phyloP scores from a whole-genome alignment of 1,140 invertebrate species.

The Scaptomyza montana region DNA sequence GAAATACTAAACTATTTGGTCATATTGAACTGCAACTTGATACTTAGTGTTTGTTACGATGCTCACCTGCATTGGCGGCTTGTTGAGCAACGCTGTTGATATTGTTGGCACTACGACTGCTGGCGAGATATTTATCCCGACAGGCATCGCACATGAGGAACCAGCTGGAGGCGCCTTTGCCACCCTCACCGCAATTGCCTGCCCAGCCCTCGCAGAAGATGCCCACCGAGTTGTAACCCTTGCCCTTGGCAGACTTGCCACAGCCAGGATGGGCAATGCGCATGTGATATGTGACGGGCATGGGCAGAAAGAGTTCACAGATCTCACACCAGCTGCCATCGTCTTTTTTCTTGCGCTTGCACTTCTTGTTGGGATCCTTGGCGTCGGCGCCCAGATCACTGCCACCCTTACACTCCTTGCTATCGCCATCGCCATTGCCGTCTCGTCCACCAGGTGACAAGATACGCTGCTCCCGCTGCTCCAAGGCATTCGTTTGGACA shows the following conservation, averaged over 20 bases:
- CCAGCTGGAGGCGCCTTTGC: conserved; percentile 92
- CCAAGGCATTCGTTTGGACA: conserved; percentile 76
- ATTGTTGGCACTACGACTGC: conserved; percentile 84
- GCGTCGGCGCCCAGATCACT: conserved; percentile 14
- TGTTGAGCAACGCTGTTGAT: conserved; percentile 61
- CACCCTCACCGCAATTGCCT: conserved; percentile 94
- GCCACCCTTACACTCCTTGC: conserved; percentile 79
- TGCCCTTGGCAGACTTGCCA: conserved; percentile 91
- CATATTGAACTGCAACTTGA: too few species aligned
- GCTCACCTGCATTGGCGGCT: conserved; percentile 46
- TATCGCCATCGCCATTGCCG: conserved; percentile 45
- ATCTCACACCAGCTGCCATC: conserved; percentile 90
- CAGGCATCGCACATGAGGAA: conserved; percentile 96
- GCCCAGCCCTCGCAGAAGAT: conserved; percentile 94
- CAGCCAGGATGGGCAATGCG: conserved; percentile 94
- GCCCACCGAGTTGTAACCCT: conserved; percentile 94
- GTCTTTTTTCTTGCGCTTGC: conserved; percentile 86
- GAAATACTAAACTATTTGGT: too few species aligned
- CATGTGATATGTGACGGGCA: conserved; percentile 95
- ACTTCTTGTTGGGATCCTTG: conserved; percentile 85
- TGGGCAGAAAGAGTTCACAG: conserved; percentile 90
- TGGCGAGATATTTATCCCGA: conserved; percentile 91
- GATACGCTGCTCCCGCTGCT: conserved; percentile 64
- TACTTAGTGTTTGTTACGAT: neutral
- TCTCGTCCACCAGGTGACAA: conserved; percentile 54